phyloP scores from a whole-genome alignment of 2,888 invertebrate species.

The Cenopis cana region DNA sequence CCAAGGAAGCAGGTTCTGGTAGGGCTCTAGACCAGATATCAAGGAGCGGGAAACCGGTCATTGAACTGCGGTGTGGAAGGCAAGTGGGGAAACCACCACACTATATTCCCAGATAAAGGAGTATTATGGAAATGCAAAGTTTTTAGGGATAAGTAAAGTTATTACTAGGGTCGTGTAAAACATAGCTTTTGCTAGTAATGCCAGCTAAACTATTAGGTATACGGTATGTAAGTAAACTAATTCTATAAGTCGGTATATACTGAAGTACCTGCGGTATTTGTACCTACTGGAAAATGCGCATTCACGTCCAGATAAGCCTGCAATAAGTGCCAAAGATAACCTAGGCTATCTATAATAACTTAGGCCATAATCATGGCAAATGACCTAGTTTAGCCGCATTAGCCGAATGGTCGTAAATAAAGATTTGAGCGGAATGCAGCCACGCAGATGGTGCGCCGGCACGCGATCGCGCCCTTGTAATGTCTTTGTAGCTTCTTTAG shows the following conservation, averaged over 20 bases:
- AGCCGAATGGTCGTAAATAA: constrained; percentile 17
- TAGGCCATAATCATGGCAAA: constrained; percentile 17
- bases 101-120: no score
- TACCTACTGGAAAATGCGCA: not conserved
- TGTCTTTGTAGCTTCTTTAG: constrained; percentile 11
- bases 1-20: no score
- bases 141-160: no score
- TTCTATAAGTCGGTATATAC: not conserved
- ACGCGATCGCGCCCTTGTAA: constrained; percentile 15
- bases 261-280: not conserved
- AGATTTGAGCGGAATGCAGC: constrained; percentile 25
- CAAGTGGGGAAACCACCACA: no score
- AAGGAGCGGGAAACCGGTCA: no score
- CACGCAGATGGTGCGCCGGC: not conserved
- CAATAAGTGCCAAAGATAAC: constrained; percentile 1
- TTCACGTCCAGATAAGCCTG: not conserved
- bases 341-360: constrained; percentile 1
- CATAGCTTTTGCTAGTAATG: no score
- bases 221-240: not conserved
- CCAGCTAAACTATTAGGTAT: no score
- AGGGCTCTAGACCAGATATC: no score
- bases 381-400: constrained; percentile 7
- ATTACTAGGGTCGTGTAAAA: no score
- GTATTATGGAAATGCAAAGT: no score
- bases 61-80: no score